Base-by-base conservation (phyloP, 2,113 vertebrate species). In the Corythoichthys intestinalis region DNA sequence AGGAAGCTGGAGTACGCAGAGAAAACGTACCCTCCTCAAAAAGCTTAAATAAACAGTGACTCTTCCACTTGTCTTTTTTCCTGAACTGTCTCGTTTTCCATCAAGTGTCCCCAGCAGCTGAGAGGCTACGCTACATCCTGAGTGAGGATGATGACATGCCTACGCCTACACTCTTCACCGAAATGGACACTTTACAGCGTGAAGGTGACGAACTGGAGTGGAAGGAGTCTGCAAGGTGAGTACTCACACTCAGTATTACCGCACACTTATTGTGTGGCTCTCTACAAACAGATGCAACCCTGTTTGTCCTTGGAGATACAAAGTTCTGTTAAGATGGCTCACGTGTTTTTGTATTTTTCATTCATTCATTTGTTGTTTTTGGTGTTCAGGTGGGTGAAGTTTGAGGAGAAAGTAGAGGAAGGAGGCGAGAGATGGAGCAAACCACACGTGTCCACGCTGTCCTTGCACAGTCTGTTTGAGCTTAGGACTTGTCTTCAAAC, bases 341-440 rank as follows among this genome's bases (percentile, higher is more conserved):
- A 44, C 6, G 41, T 8, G 4, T 44, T 44, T 44, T 7, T 44
- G 0, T 11, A 14, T 41, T 71, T n/a, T 9, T n/a, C 37, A 44
- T 39, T 10, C n/a, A n/a, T 7, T 37, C 28, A 35, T 35, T 58
- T 15, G 1, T 11, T 37, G 28, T 58, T 35, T 59, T 39, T 39
- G 34, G 53, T 58, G 57, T 8, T 77, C 85, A 99, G 96, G 88
- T 99, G 96, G 97, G 94, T 98, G 75, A 98, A 98, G 84, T 99
- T 99, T 56, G 96, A 99, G 87, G 97, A 99, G 83, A 99, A 98
- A 86, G 97, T 99, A 48, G 97, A 99, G 77, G 95, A 98, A 77
- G 96, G 97, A 0, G 96, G 97, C 0, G 97, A 99, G 74, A 84
- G 97, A 69, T 99, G 97, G 97, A 99, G 97, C 82, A 99, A 99